phyloP scores from a whole-genome alignment of 2,113 vertebrate genomes.

The Phylloscopus trochiloides region DNA sequence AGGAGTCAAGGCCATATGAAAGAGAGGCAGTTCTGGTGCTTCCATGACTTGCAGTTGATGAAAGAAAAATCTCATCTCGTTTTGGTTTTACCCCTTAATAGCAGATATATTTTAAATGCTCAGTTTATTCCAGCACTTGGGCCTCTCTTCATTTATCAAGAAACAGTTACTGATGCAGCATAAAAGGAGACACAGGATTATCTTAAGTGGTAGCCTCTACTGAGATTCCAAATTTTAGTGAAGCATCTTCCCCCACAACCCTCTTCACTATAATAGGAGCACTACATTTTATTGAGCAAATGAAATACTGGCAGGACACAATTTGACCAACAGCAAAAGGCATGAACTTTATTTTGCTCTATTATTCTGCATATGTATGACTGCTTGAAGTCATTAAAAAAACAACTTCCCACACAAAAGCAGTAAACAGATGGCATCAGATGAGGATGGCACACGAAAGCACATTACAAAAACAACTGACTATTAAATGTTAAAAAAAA shows the following conservation, averaged over 20 bases:
- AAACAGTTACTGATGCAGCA: neutral
- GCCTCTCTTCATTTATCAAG: neutral
- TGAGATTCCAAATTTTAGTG: neutral
- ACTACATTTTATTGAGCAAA: neutral
- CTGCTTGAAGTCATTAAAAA: slow-evolving; percentile 18
- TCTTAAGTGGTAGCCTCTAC: neutral
- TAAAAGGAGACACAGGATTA: neutral
- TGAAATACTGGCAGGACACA: neutral
- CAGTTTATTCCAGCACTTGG: neutral
- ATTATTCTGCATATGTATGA: neutral
- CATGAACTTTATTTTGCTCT: neutral
- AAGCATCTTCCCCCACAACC: neutral
- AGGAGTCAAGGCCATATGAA: neutral
- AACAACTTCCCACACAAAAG: neutral
- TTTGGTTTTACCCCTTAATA: neutral
- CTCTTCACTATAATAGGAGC: neutral
- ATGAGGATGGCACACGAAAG: neutral
- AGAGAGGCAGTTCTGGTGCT: neutral
- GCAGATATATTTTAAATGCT: neutral
- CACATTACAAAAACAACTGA: neutral
- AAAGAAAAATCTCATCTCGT: neutral
- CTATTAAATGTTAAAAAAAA: neutral
- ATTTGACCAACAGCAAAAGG: neutral
- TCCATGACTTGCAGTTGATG: neutral
- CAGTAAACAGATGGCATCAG: slow-evolving; percentile 13